These are phyloP conservation scores for Trissoscelio sp. DNA, from an alignment of 2,888 invertebrate genomes.

Conservation along the genomic window DNA sequence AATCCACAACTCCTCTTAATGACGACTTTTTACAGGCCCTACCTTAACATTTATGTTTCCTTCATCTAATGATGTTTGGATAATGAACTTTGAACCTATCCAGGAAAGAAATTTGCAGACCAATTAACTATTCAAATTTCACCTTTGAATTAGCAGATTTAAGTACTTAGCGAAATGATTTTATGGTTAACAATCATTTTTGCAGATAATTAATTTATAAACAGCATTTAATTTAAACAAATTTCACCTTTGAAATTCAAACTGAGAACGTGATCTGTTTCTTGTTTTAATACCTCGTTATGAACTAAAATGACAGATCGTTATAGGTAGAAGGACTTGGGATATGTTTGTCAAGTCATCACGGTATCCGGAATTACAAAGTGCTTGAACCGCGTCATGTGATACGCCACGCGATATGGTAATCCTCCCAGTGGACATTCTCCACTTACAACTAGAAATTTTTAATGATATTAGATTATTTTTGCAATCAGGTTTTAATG, in stretches of 20 bases:
- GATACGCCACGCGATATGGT: conserved; percentile 23
- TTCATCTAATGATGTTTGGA: conserved; percentile 14
- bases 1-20: not conserved
- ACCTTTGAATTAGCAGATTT: too few species aligned
- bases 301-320: conserved; percentile 7
- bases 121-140: not conserved
- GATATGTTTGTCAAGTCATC: conserved; percentile 21
- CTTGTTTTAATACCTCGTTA: not conserved
- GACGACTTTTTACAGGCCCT: not conserved
- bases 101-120: not conserved
- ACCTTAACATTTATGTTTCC: conserved; percentile 11
- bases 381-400: not conserved
- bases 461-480: conserved; percentile 50
- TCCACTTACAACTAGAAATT: conserved; percentile 30
- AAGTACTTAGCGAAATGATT: too few species aligned
- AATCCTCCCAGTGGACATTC: conserved; percentile 14
- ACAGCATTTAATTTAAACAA: too few species aligned
- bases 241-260: too few species aligned
- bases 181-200: too few species aligned
- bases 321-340: not conserved
- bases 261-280: too few species aligned
- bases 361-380: conserved; percentile 10
- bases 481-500: conserved; percentile 42
- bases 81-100: not conserved
- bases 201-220: too few species aligned